Evolutionary conservation across 2,888 invertebrate species (phyloP), one percentile per base, ranked within the genome.

Genomic region (Acanthopleura granulata): DNA sequence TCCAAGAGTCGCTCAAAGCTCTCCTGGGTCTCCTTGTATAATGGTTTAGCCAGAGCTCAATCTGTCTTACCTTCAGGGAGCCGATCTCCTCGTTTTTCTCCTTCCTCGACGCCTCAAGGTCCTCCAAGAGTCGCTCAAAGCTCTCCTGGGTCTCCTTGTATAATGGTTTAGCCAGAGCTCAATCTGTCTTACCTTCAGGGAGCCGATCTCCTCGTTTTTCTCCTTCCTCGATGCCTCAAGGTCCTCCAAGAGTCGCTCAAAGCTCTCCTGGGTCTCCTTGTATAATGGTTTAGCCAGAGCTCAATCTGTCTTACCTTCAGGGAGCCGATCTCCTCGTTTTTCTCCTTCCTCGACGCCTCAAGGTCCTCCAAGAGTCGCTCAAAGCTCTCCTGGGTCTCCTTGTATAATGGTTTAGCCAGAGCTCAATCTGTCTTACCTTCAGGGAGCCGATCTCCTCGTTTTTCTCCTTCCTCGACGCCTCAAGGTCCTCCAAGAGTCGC

Each of bases 361-460:
- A 49, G 51, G 27, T 73, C 66, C 16, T 73, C 75, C 3, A 75
- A 49, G 29, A 66, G 25, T 15, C 49, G 30, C 49, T 75, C 27
- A 25, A 72, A 16, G 22, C 49, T 57, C 18, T 12, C 62, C n/a
- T 62, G 72, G 16, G 73, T 62, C n/a, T 72, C 40, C 57, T 72
- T 61, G 18, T 51, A 51, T 51, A n/a, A n/a, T n/a, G n/a, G n/a
- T n/a, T n/a, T n/a, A n/a, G n/a, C 4, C 40, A 40, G 40, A 6
- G 40, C 3, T 40, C 40, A 40, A 25, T 66, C 3, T 66, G 12
- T 66, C 51, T 15, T 62, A 75, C 75, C 72, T 72, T 75, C 62
- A 75, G 71, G 15, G 62, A 49, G 22, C 61, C 15, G 18, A 75
- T 75, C 57, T 75, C 75, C 16, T 72, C 29, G 22, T 75, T 72